These are phyloP conservation scores for Uloborus plumipes DNA, from an alignment of 2,888 invertebrate species.

Conservation along the genomic window DNA sequence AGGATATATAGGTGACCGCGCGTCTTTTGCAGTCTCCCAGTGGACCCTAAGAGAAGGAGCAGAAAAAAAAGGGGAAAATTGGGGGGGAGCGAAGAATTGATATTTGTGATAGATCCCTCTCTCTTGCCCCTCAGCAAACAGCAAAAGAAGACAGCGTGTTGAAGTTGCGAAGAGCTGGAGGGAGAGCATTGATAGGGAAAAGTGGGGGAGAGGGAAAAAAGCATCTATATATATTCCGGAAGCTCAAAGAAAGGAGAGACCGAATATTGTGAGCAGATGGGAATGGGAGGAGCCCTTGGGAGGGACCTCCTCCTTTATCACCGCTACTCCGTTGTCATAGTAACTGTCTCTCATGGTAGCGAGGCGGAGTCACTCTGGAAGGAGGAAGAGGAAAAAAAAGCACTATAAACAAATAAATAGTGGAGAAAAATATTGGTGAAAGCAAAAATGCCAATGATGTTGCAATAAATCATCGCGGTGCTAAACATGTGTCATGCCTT, in stretches of 20 bases:
- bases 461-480: constrained; percentile 58
- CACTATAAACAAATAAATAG: constrained; percentile 59
- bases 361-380: constrained; percentile 20
- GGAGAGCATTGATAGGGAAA: neutral
- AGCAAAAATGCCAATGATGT: constrained; percentile 59
- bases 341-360: constrained; percentile 61
- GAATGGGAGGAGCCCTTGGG: constrained; percentile 44
- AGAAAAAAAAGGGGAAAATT: neutral
- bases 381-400: constrained; percentile 21
- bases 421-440: constrained; percentile 47
- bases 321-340: constrained; percentile 62
- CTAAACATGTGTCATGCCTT: constrained; percentile 55
- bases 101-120: constrained; percentile 56
- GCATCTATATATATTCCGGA: constrained; percentile 58
- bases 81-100: constrained; percentile 23
- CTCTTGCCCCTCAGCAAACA: constrained; percentile 29
- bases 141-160: constrained; percentile 53
- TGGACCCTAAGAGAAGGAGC: neutral
- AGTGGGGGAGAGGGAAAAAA: constrained; percentile 2
- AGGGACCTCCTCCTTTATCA: constrained; percentile 59
- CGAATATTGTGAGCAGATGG: constrained; percentile 56
- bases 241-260: constrained; percentile 40
- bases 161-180: constrained; percentile 24
- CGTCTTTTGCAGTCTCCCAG: too few relatives aligned
- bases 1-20: too few relatives aligned